phyloP scores from a whole-genome alignment of 2,888 invertebrate species.

The Trachelus iudaicus region DNA sequence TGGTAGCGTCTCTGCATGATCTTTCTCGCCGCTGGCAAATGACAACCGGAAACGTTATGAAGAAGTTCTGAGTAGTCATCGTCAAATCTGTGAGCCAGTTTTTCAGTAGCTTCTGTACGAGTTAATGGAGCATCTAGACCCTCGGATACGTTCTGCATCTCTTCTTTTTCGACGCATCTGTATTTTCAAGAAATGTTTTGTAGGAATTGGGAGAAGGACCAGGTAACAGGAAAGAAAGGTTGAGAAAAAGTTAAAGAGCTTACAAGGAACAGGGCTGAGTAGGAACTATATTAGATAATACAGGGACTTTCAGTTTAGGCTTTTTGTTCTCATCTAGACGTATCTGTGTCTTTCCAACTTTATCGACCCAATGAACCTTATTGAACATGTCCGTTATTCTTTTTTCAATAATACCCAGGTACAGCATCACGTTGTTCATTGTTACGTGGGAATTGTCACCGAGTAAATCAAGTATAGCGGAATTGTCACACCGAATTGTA shows the following conservation, averaged over 20 bases:
- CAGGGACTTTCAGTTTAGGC: conserved; percentile 52
- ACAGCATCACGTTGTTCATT: conserved; percentile 81
- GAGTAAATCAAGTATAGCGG: conserved; percentile 77
- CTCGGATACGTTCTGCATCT: conserved; percentile 67
- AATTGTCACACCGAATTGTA: conserved; percentile 78
- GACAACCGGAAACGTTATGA: conserved; percentile 68
- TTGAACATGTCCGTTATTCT: conserved; percentile 76
- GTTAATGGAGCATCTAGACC: conserved; percentile 61
- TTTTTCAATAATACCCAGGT: conserved; percentile 84
- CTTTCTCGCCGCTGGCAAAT: conserved; percentile 68
- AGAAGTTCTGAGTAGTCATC: conserved; percentile 62
- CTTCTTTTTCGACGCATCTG: conserved; percentile 69
- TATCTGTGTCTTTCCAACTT: conserved; percentile 47
- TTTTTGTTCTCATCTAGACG: conserved; percentile 59
- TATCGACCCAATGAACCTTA: conserved; percentile 66
- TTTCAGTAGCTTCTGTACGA: conserved; percentile 56
- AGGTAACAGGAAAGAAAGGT: conserved; percentile 67
- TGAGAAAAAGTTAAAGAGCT: conserved; percentile 36
- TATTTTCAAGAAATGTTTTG: conserved; percentile 3
- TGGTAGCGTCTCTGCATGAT: conserved; percentile 68
- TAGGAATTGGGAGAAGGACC: conserved; percentile 28
- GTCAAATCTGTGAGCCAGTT: conserved; percentile 53
- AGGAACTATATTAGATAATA: conserved; percentile 60
- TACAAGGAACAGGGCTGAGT: conserved; percentile 69
- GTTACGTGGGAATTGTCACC: conserved; percentile 80